Evolutionary conservation across 2,797 vertebrate genomes (phyloP), one percentile per base, ranked within the genome.

Genomic region (Ceryle rudis): DNA sequence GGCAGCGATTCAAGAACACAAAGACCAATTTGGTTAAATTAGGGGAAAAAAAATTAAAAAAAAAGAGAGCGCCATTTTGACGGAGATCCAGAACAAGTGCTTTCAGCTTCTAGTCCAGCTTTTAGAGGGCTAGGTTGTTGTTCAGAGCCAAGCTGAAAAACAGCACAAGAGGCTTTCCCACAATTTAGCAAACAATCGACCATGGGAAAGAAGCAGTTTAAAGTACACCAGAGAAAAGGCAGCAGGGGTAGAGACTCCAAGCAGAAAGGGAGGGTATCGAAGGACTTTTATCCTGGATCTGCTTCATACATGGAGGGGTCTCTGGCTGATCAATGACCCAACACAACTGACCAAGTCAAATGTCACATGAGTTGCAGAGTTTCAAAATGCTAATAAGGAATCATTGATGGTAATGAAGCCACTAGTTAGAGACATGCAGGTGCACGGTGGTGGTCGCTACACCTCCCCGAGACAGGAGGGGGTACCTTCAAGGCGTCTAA

Each of bases 401-500:
- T 95, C 88, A 88, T 4, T 8, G 90, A 97, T 97, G 97, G 95
- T 96, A 86, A 98, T 91, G 97, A 96, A 86, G 89, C 90, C 28
- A 65, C 29, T 86, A 62, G 92, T 97, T 75, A 96, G 97, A 98
- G 97, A 98, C 99, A 99, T 99, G 99, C 99, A 99, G 97, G 97
- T 97, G 89, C 84, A 97, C 97, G 98, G 98, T 98, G 98, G 98
- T 97, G 98, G 98, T 98, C 98, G 99, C 98, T 98, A 98, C 98
- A 98, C 99, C 98, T 98, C 98, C 98, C 97, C 96, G 98, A 78
- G 89, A 60, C 93, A 93, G 97, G 85, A 98, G 98, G 97, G 84
- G 98, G 98, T 99, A 99, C 99, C 99, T 99, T 99, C 97, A 92
- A 97, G 98, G 98, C 97, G 99, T 98, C 98, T 99, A 99, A 99